phyloP scores from a whole-genome alignment of 1,140 invertebrate species.

The Drosophila miranda region DNA sequence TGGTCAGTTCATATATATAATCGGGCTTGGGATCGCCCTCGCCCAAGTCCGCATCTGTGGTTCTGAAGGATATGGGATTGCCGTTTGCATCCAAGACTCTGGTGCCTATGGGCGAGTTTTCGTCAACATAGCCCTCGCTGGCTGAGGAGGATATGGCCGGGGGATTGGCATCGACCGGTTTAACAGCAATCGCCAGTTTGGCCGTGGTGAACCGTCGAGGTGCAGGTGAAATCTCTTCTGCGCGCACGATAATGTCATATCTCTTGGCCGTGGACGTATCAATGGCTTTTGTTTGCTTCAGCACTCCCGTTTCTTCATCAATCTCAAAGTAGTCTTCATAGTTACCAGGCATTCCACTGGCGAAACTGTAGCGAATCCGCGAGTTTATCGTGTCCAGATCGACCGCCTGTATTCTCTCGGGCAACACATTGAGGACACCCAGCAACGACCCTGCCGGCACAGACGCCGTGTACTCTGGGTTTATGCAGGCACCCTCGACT shows the following conservation, averaged over 20 bases:
- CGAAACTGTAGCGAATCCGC: slow-evolving; percentile 90
- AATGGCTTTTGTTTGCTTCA: slow-evolving; percentile 90
- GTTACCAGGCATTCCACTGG: slow-evolving; percentile 89
- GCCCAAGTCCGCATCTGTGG: slow-evolving; percentile 92
- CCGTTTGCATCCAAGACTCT: slow-evolving; percentile 88
- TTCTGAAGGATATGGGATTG: slow-evolving; percentile 87
- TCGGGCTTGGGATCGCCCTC: slow-evolving; percentile 88
- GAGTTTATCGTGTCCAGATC: slow-evolving; percentile 94
- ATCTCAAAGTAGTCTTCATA: slow-evolving; percentile 93
- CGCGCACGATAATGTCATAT: slow-evolving; percentile 88
- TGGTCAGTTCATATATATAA: slow-evolving; percentile 93
- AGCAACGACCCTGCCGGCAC: slow-evolving; percentile 91
- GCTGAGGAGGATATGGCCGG: slow-evolving; percentile 89
- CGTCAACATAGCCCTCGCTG: slow-evolving; percentile 90
- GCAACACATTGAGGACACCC: slow-evolving; percentile 91
- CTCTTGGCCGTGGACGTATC: slow-evolving; percentile 88
- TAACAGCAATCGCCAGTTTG: slow-evolving; percentile 90
- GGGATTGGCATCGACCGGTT: slow-evolving; percentile 92
- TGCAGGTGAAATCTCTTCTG: slow-evolving; percentile 90
- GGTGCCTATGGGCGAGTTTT: slow-evolving; percentile 93
- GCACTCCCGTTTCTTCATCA: slow-evolving; percentile 89
- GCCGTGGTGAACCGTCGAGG: slow-evolving; percentile 90
- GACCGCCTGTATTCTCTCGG: slow-evolving; percentile 93
- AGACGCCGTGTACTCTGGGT: slow-evolving; percentile 91
- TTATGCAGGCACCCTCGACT: slow-evolving; percentile 90